phyloP scores from a whole-genome alignment of 2,888 invertebrate species.

The Candidula unifasciata region DNA sequence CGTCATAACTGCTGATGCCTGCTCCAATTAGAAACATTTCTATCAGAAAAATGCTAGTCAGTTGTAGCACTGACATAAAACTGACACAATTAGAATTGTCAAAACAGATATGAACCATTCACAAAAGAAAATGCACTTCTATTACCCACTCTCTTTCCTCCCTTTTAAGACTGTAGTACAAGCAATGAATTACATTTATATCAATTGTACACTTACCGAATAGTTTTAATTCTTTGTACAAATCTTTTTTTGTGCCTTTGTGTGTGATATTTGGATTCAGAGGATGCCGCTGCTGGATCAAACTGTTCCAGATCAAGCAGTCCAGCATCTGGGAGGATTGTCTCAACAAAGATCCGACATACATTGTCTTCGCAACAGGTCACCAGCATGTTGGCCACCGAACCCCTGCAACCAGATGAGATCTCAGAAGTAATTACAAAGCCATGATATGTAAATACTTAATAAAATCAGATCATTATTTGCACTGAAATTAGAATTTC shows the following conservation, averaged over 20 bases:
- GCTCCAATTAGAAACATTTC: too few relatives aligned
- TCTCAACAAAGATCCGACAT: slow-evolving; percentile 98
- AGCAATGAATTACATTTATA: neutral
- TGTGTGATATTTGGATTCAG: slow-evolving; percentile 85
- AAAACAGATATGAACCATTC: too few relatives aligned
- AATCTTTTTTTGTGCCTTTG: slow-evolving; percentile 96
- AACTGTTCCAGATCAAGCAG: slow-evolving; percentile 80
- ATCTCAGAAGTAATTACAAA: neutral
- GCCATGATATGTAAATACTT: neutral
- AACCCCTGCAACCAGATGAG: slow-evolving; percentile 84
- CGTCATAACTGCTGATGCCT: too few relatives aligned
- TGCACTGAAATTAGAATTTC: too few relatives aligned
- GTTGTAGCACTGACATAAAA: too few relatives aligned
- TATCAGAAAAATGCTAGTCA: too few relatives aligned
- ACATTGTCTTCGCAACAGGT: slow-evolving; percentile 99
- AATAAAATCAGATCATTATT: too few relatives aligned
- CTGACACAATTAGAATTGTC: too few relatives aligned
- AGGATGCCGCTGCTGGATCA: slow-evolving; percentile 80
- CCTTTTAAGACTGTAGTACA: too few relatives aligned
- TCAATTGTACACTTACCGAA: slow-evolving; percentile 84
- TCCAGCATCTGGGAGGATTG: slow-evolving; percentile 96
- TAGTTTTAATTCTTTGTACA: slow-evolving; percentile 96
- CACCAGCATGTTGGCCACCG: slow-evolving; percentile 97
- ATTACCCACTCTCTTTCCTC: too few relatives aligned
- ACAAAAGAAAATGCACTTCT: too few relatives aligned